phyloP scores from a whole-genome alignment of 2,888 invertebrate genomes.

The Acrocyrtus sp. region DNA sequence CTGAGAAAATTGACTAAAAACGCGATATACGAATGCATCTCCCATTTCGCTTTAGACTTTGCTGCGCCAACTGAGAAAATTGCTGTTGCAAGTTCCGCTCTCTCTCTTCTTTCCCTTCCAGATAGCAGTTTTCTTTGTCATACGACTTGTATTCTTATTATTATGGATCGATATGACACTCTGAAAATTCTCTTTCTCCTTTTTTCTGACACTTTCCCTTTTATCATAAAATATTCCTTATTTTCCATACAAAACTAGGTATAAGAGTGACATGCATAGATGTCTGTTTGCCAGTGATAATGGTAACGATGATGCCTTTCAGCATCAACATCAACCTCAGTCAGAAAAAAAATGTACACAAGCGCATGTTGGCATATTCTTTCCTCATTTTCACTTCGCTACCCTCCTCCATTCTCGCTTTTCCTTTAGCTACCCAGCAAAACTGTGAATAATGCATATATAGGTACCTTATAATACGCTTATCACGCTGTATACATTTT shows the following conservation, averaged over 20 bases:
- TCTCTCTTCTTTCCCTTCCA: too few relatives aligned
- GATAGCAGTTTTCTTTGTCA: neutral
- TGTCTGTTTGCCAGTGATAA: slow-evolving; percentile 15
- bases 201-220: too few relatives aligned
- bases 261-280: slow-evolving; percentile 14
- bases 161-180: slow-evolving; percentile 45
- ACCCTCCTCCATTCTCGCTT: slow-evolving; percentile 16
- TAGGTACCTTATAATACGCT: slow-evolving; percentile 1
- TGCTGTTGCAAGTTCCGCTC: slow-evolving; percentile 45
- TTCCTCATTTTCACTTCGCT: slow-evolving; percentile 27
- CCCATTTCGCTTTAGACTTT: too few relatives aligned
- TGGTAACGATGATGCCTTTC: slow-evolving; percentile 2
- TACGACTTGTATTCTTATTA: slow-evolving; percentile 34
- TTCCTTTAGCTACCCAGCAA: slow-evolving; percentile 19
- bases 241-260: slow-evolving; percentile 6
- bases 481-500: neutral
- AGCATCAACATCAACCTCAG: neutral
- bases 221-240: slow-evolving; percentile 44
- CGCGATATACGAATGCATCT: too few relatives aligned
- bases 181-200: slow-evolving; percentile 31
- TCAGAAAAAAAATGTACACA: neutral
- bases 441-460: slow-evolving; percentile 36
- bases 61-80: slow-evolving; percentile 47
- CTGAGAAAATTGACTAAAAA: too few relatives aligned
- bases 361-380: slow-evolving; percentile 13